phyloP scores from a whole-genome alignment of 1,140 invertebrate genomes.

The Belonocnema kinseyi region DNA sequence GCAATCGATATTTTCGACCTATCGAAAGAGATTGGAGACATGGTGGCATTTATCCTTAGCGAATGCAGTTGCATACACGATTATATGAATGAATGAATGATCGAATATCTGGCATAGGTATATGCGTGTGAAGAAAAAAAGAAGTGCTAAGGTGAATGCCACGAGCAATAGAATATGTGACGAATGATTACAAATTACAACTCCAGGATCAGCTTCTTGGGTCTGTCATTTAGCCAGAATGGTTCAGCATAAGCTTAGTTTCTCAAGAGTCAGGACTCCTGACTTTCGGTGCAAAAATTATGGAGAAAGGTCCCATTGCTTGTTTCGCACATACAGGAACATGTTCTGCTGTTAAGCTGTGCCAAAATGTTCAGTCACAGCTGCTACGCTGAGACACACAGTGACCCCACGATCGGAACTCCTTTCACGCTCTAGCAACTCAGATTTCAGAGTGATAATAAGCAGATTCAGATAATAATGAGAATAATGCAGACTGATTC shows the following conservation, averaged over 20 bases:
- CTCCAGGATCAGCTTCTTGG: background rate
- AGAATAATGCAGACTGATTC: background rate
- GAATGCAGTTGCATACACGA: background rate
- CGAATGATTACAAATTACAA: slow-evolving; percentile 9
- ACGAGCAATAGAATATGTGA: background rate
- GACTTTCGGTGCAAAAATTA: slow-evolving; percentile 3
- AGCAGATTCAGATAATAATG: background rate
- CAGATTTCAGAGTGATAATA: background rate
- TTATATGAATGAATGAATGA: slow-evolving; percentile 14
- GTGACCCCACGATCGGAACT: background rate
- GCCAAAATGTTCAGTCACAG: background rate
- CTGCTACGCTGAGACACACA: background rate
- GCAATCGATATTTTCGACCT: background rate
- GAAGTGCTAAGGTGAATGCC: slow-evolving; percentile 29
- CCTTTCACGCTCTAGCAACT: slow-evolving; percentile 3
- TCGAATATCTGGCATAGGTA: background rate
- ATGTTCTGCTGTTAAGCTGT: background rate
- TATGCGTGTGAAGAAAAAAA: background rate
- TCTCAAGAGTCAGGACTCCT: slow-evolving; percentile 2
- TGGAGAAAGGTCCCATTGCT: background rate
- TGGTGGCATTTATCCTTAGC: background rate
- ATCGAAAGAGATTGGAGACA: slow-evolving; percentile 1
- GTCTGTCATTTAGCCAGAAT: background rate
- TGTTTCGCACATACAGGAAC: background rate
- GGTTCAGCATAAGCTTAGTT: background rate